These are phyloP conservation scores for Subanguina moxae DNA, from an alignment of 1,140 invertebrate species.

Conservation along the genomic window DNA sequence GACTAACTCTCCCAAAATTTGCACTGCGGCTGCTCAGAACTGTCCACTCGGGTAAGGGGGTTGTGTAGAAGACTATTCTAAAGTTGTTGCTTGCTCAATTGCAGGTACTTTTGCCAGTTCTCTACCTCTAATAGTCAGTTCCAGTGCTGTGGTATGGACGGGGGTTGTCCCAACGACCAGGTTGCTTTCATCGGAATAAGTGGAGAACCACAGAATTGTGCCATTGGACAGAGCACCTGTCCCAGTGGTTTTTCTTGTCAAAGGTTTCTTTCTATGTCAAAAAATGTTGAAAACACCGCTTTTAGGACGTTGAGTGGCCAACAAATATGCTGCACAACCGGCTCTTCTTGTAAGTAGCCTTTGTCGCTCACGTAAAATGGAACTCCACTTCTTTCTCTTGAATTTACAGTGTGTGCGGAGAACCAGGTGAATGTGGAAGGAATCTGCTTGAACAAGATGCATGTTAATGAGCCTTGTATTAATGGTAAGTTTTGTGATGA, in stretches of 20 bases:
- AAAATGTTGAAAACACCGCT: no score
- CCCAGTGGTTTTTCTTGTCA: conserved; percentile 57
- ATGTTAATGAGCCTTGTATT: conserved; percentile 49
- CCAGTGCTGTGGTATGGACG: conserved; percentile 58
- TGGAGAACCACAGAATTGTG: conserved; percentile 56
- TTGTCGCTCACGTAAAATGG: no score
- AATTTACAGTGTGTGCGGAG: conserved; percentile 44
- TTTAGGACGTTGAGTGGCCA: conserved; percentile 42
- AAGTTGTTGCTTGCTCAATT: conserved; percentile 17
- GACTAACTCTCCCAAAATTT: conserved; percentile 54
- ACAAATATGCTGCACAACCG: conserved; percentile 57
- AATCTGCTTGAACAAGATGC: conserved; percentile 49
- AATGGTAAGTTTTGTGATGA: conserved; percentile 25
- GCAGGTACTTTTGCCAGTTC: conserved; percentile 57
- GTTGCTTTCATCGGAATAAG: conserved; percentile 58
- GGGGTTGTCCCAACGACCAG: conserved; percentile 57
- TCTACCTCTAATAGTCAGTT: conserved; percentile 55
- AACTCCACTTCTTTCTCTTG: background rate
- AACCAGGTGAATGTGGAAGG: conserved; percentile 57
- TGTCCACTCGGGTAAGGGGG: conserved; percentile 48
- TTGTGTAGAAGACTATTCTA: background rate
- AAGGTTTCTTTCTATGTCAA: background rate
- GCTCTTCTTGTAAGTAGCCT: conserved; percentile 32
- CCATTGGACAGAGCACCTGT: conserved; percentile 56
- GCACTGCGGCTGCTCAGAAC: conserved; percentile 57